phyloP scores from a whole-genome alignment of 2,888 invertebrate genomes.

The Agonopterix alstromeriana region DNA sequence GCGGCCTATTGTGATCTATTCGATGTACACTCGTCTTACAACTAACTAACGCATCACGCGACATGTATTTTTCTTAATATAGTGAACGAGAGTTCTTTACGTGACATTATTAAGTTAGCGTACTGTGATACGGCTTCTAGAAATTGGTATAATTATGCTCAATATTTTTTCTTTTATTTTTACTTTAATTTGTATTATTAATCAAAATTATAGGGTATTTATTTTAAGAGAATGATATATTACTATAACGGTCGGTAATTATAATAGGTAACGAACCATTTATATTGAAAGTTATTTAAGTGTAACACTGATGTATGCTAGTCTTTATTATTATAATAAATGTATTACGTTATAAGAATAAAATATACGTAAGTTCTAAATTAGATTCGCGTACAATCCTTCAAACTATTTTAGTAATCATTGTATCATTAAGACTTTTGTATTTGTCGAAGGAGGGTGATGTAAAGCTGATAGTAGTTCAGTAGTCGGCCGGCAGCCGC shows the following conservation, averaged over 20 bases:
- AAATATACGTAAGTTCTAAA: slow-evolving; percentile 47
- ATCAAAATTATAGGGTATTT: slow-evolving; percentile 29
- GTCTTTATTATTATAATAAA: slow-evolving; percentile 65
- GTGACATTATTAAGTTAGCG: slow-evolving; percentile 53
- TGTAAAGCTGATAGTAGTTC: no score
- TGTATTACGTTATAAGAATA: slow-evolving; percentile 43
- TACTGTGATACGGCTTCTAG: slow-evolving; percentile 70
- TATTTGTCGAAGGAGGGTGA: slow-evolving; percentile 13
- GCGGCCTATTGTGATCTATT: slow-evolving; percentile 29
- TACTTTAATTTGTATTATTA: slow-evolving; percentile 40
- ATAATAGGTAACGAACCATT: slow-evolving; percentile 28
- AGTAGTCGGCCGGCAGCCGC: no score
- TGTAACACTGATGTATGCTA: slow-evolving; percentile 69
- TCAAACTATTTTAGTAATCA: slow-evolving; percentile 46
- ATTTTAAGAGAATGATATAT: slow-evolving; percentile 13
- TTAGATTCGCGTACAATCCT: slow-evolving; percentile 40
- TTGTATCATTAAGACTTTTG: slow-evolving; percentile 41
- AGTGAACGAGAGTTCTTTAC: background rate
- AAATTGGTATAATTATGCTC: slow-evolving; percentile 59
- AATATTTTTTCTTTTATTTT: slow-evolving; percentile 38
- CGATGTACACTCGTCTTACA: background rate
- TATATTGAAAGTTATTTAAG: slow-evolving; percentile 45
- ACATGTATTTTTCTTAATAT: no score
- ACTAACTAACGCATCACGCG: no score
- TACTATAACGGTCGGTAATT: slow-evolving; percentile 13